Conservation (phyloP, 2,113 vertebrate species). For the Struthidea cinerea region DNA sequence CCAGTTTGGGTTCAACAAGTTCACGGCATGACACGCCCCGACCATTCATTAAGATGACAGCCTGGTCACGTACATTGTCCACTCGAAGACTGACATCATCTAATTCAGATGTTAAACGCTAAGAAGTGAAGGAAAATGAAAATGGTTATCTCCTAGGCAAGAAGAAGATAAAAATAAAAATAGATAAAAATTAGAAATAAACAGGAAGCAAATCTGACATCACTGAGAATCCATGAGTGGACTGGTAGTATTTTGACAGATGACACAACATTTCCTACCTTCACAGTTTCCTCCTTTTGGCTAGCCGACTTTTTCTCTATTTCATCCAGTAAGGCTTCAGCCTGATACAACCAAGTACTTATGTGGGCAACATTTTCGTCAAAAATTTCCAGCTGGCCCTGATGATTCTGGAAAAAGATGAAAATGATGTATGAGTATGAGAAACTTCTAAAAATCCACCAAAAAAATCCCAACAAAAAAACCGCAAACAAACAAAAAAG, state of each 20-base stretch:
- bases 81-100: conserved; percentile 85
- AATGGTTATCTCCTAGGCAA: neutral
- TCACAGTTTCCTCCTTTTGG: conserved; percentile 85
- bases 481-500: too few species aligned
- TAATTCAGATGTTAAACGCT: conserved; percentile 86
- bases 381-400: conserved; percentile 92
- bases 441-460: neutral
- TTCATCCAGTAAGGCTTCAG: conserved; percentile 92
- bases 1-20: conserved; percentile 90
- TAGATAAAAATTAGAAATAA: too few species aligned
- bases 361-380: conserved; percentile 97
- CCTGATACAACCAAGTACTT: conserved; percentile 98
- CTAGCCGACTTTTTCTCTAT: conserved; percentile 82
- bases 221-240: neutral
- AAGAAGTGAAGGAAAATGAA: neutral
- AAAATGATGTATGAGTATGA: neutral
- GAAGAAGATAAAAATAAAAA: too few species aligned
- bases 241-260: neutral
- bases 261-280: conserved; percentile 68
- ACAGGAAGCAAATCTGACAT: neutral
- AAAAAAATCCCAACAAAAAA: neutral
- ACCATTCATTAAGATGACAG: conserved; percentile 84
- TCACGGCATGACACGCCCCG: conserved; percentile 83
- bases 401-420: conserved; percentile 80
- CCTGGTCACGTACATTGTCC: conserved; percentile 87